These are phyloP conservation scores for Allobates femoralis DNA, from an alignment of 2,797 vertebrate genomes.

Conservation along the genomic window DNA sequence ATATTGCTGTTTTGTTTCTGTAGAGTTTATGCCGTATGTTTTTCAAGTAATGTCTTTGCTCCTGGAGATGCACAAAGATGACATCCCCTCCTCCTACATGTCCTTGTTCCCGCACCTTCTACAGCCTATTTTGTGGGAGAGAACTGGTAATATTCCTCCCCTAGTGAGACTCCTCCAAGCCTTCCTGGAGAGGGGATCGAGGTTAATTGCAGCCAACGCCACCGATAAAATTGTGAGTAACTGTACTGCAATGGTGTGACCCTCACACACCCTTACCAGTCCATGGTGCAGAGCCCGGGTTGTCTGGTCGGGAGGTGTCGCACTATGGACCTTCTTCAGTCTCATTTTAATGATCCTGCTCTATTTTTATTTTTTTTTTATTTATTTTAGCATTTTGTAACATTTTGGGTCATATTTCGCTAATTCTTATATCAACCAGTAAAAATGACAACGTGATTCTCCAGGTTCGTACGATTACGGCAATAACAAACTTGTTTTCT, in stretches of 20 bases:
- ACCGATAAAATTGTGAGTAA: conserved; percentile 94
- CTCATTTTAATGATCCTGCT: no score
- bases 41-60: conserved; percentile 99
- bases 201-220: conserved; percentile 84
- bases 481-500: no score
- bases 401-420: no score
- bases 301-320: no score
- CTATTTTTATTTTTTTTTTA: no score
- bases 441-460: no score
- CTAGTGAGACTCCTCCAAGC: conserved; percentile 96
- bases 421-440: no score
- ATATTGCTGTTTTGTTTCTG: not conserved
- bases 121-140: conserved; percentile 94
- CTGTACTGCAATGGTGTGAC: not conserved
- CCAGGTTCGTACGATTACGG: no score
- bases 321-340: no score
- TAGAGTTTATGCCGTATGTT: conserved; percentile 97
- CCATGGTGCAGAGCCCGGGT: no score
- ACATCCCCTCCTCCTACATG: conserved; percentile 94
- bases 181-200: conserved; percentile 89
- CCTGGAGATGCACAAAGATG: conserved; percentile 92
- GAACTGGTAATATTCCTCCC: conserved; percentile 95
- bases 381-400: no score
- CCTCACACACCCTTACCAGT: not conserved
- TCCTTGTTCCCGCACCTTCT: conserved; percentile 95